Percentiles rank a stretch among this genome's conserved stretches.
These are phyloP conservation scores for Trematomus bernacchii DNA, from an alignment of 2,797 vertebrate genomes.

Conservation along the genomic window DNA sequence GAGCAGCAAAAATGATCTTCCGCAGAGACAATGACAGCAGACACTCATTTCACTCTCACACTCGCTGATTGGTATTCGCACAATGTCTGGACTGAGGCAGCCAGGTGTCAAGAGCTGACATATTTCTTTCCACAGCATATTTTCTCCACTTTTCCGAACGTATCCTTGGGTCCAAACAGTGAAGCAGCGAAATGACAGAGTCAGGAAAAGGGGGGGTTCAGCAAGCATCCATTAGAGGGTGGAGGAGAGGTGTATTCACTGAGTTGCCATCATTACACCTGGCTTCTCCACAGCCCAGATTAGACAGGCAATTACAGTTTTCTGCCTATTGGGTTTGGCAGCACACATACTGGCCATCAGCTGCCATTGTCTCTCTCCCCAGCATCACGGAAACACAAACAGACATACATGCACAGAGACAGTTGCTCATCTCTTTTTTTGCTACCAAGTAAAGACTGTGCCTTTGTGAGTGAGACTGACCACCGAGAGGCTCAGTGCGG, in stretches of 20 bases:
- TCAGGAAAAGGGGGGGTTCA: constrained; percentile 36
- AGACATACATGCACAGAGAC: constrained; percentile 30
- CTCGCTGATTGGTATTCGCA: constrained; percentile 66
- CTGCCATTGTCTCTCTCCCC: constrained; percentile 65
- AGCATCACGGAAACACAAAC: constrained; percentile 39
- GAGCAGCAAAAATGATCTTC: constrained; percentile 35
- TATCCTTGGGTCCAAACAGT: constrained; percentile 57
- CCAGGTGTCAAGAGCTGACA: constrained; percentile 66
- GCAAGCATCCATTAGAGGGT: constrained; percentile 60
- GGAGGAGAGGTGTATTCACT: constrained; percentile 52
- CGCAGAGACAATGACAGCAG: constrained; percentile 38
- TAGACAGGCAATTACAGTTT: constrained; percentile 72
- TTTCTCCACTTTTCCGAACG: constrained; percentile 41
- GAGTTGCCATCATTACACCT: constrained; percentile 73
- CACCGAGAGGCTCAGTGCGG: constrained; percentile 63
- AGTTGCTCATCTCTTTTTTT: constrained; percentile 19
- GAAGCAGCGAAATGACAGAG: constrained; percentile 59
- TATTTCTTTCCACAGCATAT: constrained; percentile 52
- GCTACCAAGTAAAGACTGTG: constrained; percentile 50
- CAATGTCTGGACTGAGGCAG: constrained; percentile 37
- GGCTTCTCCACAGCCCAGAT: constrained; percentile 65
- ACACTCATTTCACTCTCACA: constrained; percentile 54
- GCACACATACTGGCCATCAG: constrained; percentile 61
- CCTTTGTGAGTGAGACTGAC: constrained; percentile 65
- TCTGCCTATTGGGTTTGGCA: constrained; percentile 69